Base-by-base conservation (phyloP, 2,113 vertebrate species). In the Nipponia nippon region DNA sequence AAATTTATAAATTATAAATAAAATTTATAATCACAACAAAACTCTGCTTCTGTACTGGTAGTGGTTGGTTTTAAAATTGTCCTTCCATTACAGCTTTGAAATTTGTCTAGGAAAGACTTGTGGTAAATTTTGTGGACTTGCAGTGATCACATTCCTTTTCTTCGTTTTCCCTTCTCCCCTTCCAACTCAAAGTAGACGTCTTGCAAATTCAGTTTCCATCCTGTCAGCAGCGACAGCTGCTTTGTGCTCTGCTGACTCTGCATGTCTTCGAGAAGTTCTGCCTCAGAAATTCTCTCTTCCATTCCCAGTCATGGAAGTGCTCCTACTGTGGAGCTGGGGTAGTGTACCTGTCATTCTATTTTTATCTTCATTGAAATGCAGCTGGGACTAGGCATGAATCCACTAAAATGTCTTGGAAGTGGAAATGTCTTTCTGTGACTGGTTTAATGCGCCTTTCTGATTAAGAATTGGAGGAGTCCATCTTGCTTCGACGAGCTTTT, bases 301-400 rank as follows among this genome's bases (percentile, higher is more conserved):
- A 1, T 65, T 91, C 30, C 58, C 55, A 86, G 83, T 47, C 78
- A 70, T 62, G 82, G 87, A 81, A 93, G 21, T 47, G 71, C 36
- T 90, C 88, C 78, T 87, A 4, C 90, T 25, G 61, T 61, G 55
- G 72, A 93, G 66, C 72, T 90, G 67, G 20, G 34, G 36, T 80
- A 67, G 67, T 42, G 49, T 25, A 38, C 9, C 9, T 66, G 72
- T 66, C 0, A 25, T 78, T 93, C 91, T 82, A 95, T 97, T 96
- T 97, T 92, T 95, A 67, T 73, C 89, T 93, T 83, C 38, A 16
- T 69, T 94, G 91, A 95, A 95, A 94, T 84, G 84, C 79, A 90
- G 93, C 93, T 46, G 40, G 38, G 79, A 42, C 71, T 40, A 75
- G 82, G 63, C 63, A 83, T 49, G 81, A 91, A 91, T 91, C 36